Base-by-base conservation (phyloP, 1,140 invertebrate species). In the Drosophila pachea region DNA sequence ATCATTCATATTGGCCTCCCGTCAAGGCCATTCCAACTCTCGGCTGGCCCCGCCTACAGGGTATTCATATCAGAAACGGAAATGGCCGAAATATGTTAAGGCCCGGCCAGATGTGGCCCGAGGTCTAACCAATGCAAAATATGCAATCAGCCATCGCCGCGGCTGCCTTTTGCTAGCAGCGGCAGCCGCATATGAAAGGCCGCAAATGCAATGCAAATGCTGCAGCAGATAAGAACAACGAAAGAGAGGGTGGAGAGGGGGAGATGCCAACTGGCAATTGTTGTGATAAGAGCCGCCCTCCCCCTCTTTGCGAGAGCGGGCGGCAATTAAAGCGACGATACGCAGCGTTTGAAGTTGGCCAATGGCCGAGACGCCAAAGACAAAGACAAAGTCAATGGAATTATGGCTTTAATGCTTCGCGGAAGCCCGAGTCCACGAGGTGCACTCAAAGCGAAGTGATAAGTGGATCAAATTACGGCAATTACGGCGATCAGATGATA, bases 321-420 rank as follows among this genome's bases (percentile, higher is more conserved):
- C 76, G 55, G 76, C 81, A 84, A 84, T 84, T 84, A 86, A 86
- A 73, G 76, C 9, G 32, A 48, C 60, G 73, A 84, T 84, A 71
- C 50, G 74, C 33, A 16, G n/a, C 55, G 60, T 83, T 77, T 83
- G 78, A 82, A 79, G 73, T 48, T 52, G 40, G 14, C 53, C 52
- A 64, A 40, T 50, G 56, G 55, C 40, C 33, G 36, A 33, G 36
- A 52, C n/a, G 43, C 53, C 29, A 14, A 53, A 53, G 49, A 53
- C 29, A 14, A 53, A 53, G 49, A 53, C 40, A n/a, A 40, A 55
- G 12, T 55, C 36, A 56, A 56, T 36, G 11, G 35, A 22, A 33
- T 16, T 32, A 35, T 36, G 55, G 22, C 43, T 4, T 29, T 9
- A 12, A n/a, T 47, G 29, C 7, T 36, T n/a, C 29, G 33, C 9